phyloP scores from a whole-genome alignment of 2,113 vertebrate genomes.

The Perognathus longimembris region DNA sequence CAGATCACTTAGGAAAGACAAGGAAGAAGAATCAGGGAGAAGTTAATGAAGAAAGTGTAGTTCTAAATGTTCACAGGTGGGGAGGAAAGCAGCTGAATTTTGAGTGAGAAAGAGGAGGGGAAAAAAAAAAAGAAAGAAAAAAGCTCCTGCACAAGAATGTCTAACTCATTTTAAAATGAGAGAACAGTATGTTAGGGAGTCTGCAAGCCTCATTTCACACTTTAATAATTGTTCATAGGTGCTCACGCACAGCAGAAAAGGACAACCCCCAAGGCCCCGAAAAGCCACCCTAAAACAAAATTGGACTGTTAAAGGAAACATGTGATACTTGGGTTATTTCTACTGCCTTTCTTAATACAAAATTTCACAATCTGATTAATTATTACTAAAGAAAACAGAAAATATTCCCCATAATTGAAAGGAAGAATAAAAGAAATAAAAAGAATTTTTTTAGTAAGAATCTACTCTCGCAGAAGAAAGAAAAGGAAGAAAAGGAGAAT shows the following conservation, averaged over 20 bases:
- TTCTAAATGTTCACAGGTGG: not conserved
- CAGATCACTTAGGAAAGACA: not conserved
- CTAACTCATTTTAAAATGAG: slow-evolving; percentile 19
- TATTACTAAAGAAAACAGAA: slow-evolving; percentile 26
- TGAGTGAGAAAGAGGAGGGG: not conserved
- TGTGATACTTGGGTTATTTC: not conserved
- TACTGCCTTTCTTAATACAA: not conserved
- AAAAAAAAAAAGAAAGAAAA: not conserved
- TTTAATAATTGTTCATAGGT: not conserved
- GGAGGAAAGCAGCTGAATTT: not conserved
- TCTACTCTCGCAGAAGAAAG: not conserved
- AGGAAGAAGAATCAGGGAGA: not conserved
- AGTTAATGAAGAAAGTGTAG: not conserved
- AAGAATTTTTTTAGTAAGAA: not conserved
- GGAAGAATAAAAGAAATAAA: not conserved
- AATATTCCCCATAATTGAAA: slow-evolving; percentile 36
- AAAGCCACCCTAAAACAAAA: not conserved
- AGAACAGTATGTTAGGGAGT: not conserved
- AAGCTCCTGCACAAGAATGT: not conserved
- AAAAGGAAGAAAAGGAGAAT: no score
- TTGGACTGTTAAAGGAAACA: not conserved
- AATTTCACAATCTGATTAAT: not conserved
- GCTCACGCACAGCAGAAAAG: not conserved
- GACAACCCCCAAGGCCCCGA: not conserved
- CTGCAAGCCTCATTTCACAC: not conserved